A percentile compares a stretch with the other conserved stretches of the same genome.
These are phyloP conservation scores for Peucedramus taeniatus DNA, from an alignment of 2,113 vertebrate species.

Conservation along the genomic window DNA sequence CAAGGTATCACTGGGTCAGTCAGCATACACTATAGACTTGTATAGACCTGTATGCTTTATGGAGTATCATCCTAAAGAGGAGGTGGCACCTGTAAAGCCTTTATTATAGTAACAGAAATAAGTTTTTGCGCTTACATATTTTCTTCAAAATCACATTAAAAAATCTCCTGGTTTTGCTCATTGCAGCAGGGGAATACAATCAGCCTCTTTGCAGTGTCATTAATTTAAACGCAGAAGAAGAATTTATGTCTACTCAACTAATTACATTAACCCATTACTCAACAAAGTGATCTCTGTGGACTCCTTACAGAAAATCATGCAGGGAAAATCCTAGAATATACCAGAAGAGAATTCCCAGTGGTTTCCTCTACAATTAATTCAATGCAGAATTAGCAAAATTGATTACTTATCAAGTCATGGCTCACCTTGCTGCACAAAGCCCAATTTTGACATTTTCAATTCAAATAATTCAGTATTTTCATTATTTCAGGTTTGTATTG, in stretches of 20 bases:
- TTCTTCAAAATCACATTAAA: neutral
- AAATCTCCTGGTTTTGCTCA: neutral
- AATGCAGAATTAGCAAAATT: neutral
- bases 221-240: neutral
- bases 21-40: neutral
- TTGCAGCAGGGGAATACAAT: neutral
- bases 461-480: neutral
- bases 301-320: neutral
- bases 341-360: neutral
- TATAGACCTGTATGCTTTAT: neutral
- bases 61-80: neutral
- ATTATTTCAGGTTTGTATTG: neutral
- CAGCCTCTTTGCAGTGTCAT: neutral
- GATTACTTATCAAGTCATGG: neutral
- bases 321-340: neutral
- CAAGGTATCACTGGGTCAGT: neutral
- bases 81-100: neutral
- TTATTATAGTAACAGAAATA: neutral
- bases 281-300: neutral
- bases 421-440: neutral
- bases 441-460: neutral
- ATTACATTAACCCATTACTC: neutral
- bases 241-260: neutral
- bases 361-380: neutral
- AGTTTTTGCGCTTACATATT: neutral